A percentile compares a stretch with the other conserved stretches of the same genome.
phyloP scores from a whole-genome alignment of 2,113 vertebrate species.

The Riparia riparia region DNA sequence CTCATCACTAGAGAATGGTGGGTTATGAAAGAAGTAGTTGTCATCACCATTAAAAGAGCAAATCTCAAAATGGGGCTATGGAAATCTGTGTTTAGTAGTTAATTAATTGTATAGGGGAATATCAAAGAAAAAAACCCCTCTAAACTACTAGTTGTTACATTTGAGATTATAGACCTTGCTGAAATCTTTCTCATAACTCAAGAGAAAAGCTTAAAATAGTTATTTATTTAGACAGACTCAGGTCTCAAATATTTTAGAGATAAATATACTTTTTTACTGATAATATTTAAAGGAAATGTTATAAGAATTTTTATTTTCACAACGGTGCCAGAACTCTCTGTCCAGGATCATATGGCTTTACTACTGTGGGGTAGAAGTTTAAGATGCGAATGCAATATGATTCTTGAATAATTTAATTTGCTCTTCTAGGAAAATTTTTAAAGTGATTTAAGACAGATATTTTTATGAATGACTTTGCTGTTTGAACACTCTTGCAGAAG shows the following conservation, averaged over 20 bases:
- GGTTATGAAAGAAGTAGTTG: background rate
- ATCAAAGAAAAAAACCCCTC: background rate
- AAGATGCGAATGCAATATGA: background rate
- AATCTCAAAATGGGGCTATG: background rate
- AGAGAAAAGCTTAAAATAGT: background rate
- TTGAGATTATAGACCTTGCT: background rate
- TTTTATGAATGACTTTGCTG: background rate
- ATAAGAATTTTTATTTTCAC: background rate
- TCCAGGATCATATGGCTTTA: background rate
- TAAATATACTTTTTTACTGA: background rate
- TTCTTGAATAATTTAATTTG: background rate
- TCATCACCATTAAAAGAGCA: background rate
- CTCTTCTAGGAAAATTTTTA: background rate
- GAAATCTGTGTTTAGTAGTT: background rate
- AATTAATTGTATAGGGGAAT: background rate
- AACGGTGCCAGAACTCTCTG: background rate
- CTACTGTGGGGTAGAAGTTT: background rate
- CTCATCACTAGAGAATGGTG: background rate
- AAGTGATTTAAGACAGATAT: background rate
- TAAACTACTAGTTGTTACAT: background rate
- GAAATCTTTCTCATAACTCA: background rate
- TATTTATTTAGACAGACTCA: background rate
- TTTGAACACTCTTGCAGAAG: background rate
- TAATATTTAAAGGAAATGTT: background rate
- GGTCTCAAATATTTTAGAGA: background rate